A percentile compares a stretch with the other conserved stretches of the same genome.
Conservation (phyloP, 1,140 invertebrate species). For the Campoletis sonorensis region DNA sequence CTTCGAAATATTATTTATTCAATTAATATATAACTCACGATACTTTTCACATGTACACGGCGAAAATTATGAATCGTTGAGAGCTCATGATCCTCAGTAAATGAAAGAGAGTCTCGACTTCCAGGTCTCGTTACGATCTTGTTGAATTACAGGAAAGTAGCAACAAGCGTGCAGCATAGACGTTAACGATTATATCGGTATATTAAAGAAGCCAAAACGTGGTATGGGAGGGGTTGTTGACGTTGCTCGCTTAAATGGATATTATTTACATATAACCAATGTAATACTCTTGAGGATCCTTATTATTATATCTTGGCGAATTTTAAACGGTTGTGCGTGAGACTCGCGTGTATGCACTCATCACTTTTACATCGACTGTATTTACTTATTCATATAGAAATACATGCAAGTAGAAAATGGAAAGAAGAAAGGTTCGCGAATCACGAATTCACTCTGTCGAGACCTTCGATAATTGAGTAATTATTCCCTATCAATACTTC, state of each 20-base stretch:
- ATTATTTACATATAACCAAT: conserved; percentile 30
- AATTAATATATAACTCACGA: neutral
- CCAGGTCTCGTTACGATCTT: conserved; percentile 31
- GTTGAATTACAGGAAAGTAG: conserved; percentile 15
- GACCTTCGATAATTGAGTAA: conserved; percentile 19
- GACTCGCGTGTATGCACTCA: conserved; percentile 24
- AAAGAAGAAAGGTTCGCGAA: neutral
- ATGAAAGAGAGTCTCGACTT: conserved; percentile 1
- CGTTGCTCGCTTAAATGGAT: conserved; percentile 28
- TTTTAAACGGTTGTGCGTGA: conserved; percentile 31
- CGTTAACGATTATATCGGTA: conserved; percentile 34
- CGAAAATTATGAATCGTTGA: neutral
- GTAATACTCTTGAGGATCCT: conserved; percentile 25
- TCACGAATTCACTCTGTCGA: conserved; percentile 22
- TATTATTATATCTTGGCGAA: conserved; percentile 33
- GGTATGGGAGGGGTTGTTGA: neutral
- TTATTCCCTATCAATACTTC: neutral
- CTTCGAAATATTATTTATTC: neutral
- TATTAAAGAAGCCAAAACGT: neutral
- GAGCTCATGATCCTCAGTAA: neutral
- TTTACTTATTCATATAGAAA: neutral
- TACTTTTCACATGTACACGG: neutral
- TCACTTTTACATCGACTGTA: conserved; percentile 12
- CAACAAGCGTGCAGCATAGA: conserved; percentile 24
- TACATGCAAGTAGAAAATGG: neutral